These are phyloP conservation scores for Dichetophora obliterata DNA, from an alignment of 2,888 invertebrate genomes.

Conservation along the genomic window DNA sequence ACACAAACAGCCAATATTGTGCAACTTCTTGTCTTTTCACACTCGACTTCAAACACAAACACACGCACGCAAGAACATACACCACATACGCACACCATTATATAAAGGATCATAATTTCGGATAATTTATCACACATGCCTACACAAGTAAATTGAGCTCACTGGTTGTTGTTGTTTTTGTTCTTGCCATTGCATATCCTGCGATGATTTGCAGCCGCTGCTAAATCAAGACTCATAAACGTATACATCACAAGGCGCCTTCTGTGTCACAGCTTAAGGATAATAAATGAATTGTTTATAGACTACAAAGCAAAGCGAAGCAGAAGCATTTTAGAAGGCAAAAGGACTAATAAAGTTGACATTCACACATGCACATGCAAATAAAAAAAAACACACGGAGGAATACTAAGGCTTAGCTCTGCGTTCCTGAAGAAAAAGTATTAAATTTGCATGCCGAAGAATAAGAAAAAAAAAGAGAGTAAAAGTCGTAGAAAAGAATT, in stretches of 20 bases:
- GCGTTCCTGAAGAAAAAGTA: too few species aligned
- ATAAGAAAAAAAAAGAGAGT: neutral
- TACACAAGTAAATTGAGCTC: slow-evolving; percentile 50
- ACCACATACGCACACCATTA: neutral
- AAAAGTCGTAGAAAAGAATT: neutral
- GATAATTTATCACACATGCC: slow-evolving; percentile 67
- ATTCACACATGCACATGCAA: neutral
- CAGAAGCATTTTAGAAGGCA: neutral
- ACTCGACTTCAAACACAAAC: neutral
- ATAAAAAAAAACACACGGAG: neutral
- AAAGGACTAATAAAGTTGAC: slow-evolving; percentile 1
- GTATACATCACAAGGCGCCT: slow-evolving; percentile 57
- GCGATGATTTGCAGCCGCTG: slow-evolving; percentile 68
- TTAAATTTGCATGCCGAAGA: slow-evolving; percentile 7
- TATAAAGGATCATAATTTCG: slow-evolving; percentile 45
- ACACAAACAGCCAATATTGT: slow-evolving; percentile 4
- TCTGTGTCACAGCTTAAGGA: slow-evolving; percentile 21
- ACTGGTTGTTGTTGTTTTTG: slow-evolving; percentile 2
- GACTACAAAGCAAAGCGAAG: slow-evolving; percentile 1
- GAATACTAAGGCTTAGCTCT: neutral
- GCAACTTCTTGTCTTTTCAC: neutral
- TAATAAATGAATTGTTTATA: slow-evolving; percentile 43
- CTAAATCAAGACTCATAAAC: slow-evolving; percentile 61
- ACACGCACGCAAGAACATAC: too few species aligned
- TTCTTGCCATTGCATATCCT: slow-evolving; percentile 7